A percentile compares a stretch with the other conserved stretches of the same genome.
Conservation (phyloP, 23 tunicate genomes). For the Phallusia fumigata region DNA sequence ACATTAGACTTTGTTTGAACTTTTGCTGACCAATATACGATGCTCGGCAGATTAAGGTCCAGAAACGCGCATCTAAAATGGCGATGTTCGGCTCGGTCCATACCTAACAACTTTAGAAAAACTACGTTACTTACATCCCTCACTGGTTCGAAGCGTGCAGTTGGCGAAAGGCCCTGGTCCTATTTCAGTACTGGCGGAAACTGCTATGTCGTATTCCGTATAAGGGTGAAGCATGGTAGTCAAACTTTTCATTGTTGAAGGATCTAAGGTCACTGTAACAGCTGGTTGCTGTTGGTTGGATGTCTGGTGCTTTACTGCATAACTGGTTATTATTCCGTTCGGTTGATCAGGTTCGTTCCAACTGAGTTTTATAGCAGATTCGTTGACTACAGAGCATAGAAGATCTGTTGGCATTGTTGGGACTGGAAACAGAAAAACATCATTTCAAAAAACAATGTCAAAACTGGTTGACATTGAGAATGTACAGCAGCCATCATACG, state of each 20-base stretch:
- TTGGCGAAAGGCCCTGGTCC: conserved; percentile 22
- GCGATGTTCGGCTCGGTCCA: too few species aligned
- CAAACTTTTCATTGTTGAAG: neutral
- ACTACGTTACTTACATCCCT: conserved; percentile 83
- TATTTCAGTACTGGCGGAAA: conserved; percentile 19
- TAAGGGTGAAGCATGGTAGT: conserved; percentile 9
- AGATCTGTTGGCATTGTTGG: conserved; percentile 20
- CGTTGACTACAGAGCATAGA: conserved; percentile 7
- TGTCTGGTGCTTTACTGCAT: conserved; percentile 17
- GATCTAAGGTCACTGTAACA: neutral
- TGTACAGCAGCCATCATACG: too few species aligned
- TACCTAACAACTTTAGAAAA: too few species aligned
- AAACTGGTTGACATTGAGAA: too few species aligned
- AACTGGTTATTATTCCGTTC: conserved; percentile 32
- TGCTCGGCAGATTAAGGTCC: neutral
- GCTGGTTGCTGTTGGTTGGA: neutral
- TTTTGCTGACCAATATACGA: too few species aligned
- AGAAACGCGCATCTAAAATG: neutral
- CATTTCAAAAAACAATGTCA: too few species aligned
- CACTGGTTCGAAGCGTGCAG: conserved; percentile 28
- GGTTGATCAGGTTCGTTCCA: conserved; percentile 33
- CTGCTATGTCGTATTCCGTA: conserved; percentile 15
- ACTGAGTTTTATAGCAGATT: neutral
- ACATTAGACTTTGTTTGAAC: too few species aligned
- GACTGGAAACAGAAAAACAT: conserved; percentile 24